Evolutionary conservation across 2,888 invertebrate species (phyloP).

Genomic region (Rotaria sp.): DNA sequence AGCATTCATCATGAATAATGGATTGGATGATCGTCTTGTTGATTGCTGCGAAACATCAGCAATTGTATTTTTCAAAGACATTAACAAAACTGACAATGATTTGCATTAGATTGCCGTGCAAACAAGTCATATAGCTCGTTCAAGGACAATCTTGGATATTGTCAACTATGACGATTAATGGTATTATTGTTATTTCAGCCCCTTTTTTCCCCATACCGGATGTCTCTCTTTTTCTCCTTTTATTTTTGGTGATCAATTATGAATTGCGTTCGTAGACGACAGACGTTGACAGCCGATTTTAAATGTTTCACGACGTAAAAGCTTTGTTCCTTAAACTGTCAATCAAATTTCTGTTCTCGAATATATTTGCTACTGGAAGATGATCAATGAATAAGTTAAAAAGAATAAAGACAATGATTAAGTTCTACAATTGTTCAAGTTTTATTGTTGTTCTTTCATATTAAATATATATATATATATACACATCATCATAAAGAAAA

Average conservation of each 20-base stretch:
- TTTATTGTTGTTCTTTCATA: no score
- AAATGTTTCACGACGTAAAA: background rate
- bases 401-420: background rate
- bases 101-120: background rate
- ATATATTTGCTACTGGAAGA: background rate
- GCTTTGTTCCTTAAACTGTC: background rate
- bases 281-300: background rate
- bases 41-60: background rate
- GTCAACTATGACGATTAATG: constrained; percentile 7
- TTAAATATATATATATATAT: no score
- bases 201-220: background rate
- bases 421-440: no score
- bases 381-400: background rate
- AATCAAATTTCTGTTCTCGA: background rate
- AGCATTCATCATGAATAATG: constrained; percentile 5
- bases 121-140: background rate
- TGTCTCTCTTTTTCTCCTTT: background rate
- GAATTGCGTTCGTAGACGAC: background rate
- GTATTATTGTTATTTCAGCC: background rate
- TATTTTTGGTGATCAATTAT: constrained; percentile 2
- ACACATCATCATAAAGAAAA: no score
- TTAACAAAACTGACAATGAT: background rate
- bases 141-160: background rate
- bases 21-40: background rate
- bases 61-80: background rate